These are phyloP conservation scores for Paratrypauchen microcephalus DNA, from an alignment of 2,797 vertebrate genomes.

Conservation along the genomic window DNA sequence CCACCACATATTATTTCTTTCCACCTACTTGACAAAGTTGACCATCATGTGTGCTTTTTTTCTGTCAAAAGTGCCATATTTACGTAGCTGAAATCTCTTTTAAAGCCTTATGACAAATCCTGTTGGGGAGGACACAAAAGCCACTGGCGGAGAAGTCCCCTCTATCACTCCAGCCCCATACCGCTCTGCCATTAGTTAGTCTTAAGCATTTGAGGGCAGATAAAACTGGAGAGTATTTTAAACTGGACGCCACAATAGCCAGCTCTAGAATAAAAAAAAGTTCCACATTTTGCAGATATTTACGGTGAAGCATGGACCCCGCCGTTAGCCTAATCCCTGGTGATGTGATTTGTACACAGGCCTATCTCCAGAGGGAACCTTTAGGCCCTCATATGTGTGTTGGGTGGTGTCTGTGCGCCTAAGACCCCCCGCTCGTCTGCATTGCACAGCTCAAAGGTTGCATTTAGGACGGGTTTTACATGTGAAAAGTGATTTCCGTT, in stretches of 20 bases:
- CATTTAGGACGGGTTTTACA: conserved; percentile 82
- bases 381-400: conserved; percentile 45
- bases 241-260: conserved; percentile 72
- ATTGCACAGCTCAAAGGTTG: conserved; percentile 77
- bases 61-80: conserved; percentile 78
- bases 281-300: conserved; percentile 83
- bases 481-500: conserved; percentile 83
- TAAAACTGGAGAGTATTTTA: conserved; percentile 69
- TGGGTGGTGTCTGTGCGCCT: conserved; percentile 37
- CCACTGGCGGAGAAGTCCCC: conserved; percentile 74
- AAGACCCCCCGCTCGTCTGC: conserved; percentile 76
- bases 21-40: conserved; percentile 66
- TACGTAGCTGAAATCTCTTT: conserved; percentile 76
- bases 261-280: conserved; percentile 77
- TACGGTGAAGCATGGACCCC: conserved; percentile 78
- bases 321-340: conserved; percentile 83
- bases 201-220: conserved; percentile 73
- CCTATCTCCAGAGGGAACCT: conserved; percentile 79
- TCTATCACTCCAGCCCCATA: conserved; percentile 53
- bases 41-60: conserved; percentile 71
- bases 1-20: conserved; percentile 46
- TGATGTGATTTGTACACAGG: conserved; percentile 86
- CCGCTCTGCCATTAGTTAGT: conserved; percentile 71
- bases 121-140: conserved; percentile 77
- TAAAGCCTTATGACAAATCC: conserved; percentile 82